Evolutionary conservation across 2,113 vertebrate genomes (phyloP).

Genomic region (Malurus elegans): DNA sequence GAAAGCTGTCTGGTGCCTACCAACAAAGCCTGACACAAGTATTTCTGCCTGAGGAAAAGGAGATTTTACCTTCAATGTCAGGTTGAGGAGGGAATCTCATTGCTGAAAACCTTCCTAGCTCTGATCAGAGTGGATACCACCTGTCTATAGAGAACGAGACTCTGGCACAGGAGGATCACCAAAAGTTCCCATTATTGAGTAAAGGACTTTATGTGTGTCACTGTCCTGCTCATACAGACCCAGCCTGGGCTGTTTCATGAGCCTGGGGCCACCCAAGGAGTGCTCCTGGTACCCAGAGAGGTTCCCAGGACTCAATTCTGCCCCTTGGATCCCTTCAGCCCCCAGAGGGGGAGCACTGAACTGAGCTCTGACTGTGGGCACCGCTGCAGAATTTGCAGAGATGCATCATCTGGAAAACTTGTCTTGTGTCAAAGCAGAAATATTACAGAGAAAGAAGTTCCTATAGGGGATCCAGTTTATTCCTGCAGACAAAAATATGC

Average conservation of each 20-base stretch:
- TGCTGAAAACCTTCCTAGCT: neutral
- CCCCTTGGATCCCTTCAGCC: neutral
- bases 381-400: neutral
- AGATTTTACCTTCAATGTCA: neutral
- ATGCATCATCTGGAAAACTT: neutral
- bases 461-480: neutral
- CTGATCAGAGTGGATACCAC: neutral
- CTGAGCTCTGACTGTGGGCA: neutral
- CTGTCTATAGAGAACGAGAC: neutral
- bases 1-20: neutral
- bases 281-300: neutral
- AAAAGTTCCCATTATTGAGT: accelerated
- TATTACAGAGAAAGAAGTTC: neutral
- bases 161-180: neutral
- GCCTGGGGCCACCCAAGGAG: neutral
- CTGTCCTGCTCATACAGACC: neutral
- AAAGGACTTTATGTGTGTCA: neutral
- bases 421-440: neutral
- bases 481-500: neutral
- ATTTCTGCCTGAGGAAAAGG: neutral
- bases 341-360: neutral
- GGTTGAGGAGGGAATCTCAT: neutral
- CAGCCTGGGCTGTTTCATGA: neutral
- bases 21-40: neutral
- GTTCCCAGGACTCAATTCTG: neutral